These are phyloP conservation scores for Neocrepidodera transversa DNA, from an alignment of 2,888 invertebrate species.

Conservation along the genomic window DNA sequence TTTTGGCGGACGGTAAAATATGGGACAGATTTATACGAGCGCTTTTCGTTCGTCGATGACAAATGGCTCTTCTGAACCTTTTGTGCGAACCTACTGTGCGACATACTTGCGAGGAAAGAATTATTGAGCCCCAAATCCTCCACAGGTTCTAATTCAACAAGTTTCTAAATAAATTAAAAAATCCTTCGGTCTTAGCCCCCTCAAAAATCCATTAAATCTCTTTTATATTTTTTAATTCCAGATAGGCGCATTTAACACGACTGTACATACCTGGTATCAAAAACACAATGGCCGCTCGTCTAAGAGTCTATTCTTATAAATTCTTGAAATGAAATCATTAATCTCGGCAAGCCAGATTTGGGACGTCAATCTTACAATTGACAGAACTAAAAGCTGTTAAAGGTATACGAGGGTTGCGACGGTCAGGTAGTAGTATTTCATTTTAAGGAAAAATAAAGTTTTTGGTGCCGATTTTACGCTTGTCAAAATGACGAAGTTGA, in stretches of 20 bases:
- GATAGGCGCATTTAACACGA: slow-evolving; percentile 6
- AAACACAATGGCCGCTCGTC: slow-evolving; percentile 15
- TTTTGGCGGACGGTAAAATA: slow-evolving; percentile 59
- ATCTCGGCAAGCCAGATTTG: slow-evolving; percentile 25
- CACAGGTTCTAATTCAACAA: too few relatives aligned
- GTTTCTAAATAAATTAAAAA: too few relatives aligned
- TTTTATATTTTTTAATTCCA: background rate
- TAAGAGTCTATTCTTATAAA: slow-evolving; percentile 20
- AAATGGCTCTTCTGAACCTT: slow-evolving; percentile 48
- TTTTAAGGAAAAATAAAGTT: slow-evolving; percentile 14
- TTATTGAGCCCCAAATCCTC: background rate
- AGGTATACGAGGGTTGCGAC: slow-evolving; percentile 16
- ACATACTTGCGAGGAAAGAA: slow-evolving; percentile 33
- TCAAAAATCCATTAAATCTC: slow-evolving; percentile 1
- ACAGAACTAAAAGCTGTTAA: slow-evolving; percentile 27
- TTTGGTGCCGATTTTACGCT: background rate
- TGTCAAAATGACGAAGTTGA: background rate
- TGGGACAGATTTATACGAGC: slow-evolving; percentile 58
- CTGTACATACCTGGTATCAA: slow-evolving; percentile 23
- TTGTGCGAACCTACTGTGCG: slow-evolving; percentile 47
- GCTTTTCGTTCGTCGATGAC: slow-evolving; percentile 55
- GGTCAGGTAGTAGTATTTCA: slow-evolving; percentile 24
- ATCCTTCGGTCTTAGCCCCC: too few relatives aligned
- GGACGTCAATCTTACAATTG: slow-evolving; percentile 31
- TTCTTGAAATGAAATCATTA: slow-evolving; percentile 32